phyloP scores from a whole-genome alignment of 2,113 vertebrate species.

The Scopus umbretta region DNA sequence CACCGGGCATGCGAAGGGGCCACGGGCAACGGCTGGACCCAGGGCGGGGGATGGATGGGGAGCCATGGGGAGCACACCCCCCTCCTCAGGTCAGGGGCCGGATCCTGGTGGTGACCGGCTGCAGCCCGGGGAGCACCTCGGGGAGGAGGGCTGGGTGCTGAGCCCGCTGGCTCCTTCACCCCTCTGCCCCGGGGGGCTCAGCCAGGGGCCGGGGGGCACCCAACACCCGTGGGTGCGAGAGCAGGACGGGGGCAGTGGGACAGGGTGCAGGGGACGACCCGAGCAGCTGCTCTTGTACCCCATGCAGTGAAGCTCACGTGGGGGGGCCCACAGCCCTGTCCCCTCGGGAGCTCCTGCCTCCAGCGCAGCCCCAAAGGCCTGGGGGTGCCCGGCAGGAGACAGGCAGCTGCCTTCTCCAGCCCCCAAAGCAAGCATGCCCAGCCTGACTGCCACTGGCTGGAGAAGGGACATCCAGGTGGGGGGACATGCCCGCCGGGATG shows the following conservation, averaged over 20 bases:
- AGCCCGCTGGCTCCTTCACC: fast-evolving
- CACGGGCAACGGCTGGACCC: not conserved
- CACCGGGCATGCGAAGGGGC: not conserved
- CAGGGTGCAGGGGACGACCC: not conserved
- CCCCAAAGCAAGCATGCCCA: not conserved
- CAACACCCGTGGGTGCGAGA: not conserved
- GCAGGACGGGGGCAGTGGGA: not conserved
- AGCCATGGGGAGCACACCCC: not conserved
- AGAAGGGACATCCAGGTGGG: not conserved
- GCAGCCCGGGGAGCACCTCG: not conserved
- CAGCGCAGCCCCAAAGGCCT: not conserved
- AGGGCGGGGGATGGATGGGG: not conserved
- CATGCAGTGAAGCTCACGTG: not conserved
- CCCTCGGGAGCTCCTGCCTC: not conserved
- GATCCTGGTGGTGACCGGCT: not conserved
- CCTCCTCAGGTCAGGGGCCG: fast-evolving
- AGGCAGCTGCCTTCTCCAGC: not conserved
- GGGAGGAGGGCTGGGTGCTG: not conserved
- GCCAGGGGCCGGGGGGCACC: not conserved
- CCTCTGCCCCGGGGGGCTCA: not conserved
- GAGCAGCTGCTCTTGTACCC: not conserved
- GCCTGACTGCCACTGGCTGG: not conserved
- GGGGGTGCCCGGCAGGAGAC: fast-evolving
- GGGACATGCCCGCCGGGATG: fast-evolving
- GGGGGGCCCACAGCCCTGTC: not conserved